Conservation (phyloP, 2,888 invertebrate genomes). For the Invenusta paracnida region DNA sequence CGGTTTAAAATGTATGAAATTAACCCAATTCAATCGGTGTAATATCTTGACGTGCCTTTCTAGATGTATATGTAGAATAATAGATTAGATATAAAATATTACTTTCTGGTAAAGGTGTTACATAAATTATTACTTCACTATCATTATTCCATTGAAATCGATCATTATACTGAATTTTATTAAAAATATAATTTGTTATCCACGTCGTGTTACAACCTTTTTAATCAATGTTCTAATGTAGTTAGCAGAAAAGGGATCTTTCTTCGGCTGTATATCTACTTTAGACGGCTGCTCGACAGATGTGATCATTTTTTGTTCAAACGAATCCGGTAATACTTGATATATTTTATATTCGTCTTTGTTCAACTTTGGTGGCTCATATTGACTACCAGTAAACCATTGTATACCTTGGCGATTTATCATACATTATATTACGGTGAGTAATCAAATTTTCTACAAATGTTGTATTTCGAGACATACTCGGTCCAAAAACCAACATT, state of each 20-base stretch:
- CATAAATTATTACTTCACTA: not conserved
- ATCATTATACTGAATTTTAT: slow-evolving; percentile 14
- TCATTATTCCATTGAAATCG: not conserved
- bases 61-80: not conserved
- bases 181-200: not conserved
- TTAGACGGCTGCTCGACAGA: not conserved
- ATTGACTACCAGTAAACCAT: not conserved
- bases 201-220: not conserved
- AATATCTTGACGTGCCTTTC: not conserved
- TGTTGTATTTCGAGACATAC: not conserved
- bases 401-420: not conserved
- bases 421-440: not conserved
- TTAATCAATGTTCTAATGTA: not conserved
- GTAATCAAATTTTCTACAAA: not conserved
- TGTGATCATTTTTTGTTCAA: not conserved
- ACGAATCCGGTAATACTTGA: not conserved
- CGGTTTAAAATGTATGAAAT: not conserved
- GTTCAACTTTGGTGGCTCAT: not conserved
- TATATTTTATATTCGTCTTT: not conserved
- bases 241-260: not conserved
- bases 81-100: slow-evolving; percentile 10
- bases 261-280: not conserved
- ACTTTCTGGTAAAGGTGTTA: not conserved
- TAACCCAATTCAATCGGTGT: not conserved
- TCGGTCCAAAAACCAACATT: not conserved